Base-by-base conservation (phyloP, 2,797 vertebrate genomes). In the Yasuhikotakia modesta region DNA sequence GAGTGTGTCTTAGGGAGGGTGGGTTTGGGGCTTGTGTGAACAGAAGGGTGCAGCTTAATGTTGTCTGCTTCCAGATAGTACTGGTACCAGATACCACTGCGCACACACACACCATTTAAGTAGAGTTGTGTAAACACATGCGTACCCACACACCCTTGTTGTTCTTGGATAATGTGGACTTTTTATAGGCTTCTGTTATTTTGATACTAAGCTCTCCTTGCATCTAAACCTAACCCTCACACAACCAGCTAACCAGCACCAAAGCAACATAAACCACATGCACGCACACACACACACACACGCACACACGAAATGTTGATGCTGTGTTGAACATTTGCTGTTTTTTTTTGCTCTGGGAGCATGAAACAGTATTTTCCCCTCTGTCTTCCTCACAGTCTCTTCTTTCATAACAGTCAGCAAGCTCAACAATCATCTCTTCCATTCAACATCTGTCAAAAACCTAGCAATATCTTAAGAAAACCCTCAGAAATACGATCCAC, bases 311-410 rank as follows among this genome's bases (percentile, higher is more conserved):
- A n/a, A n/a, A n/a, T n/a, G n/a, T 53, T 67, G 17, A 66, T 55
- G 82, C 45, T 70, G 83, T 80, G 82, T 88, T 87, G 83, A 85
- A 87, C 79, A 86, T 88, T 79, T 82, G 82, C 67, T 77, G 63
- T n/a, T 63, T 81, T 57, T 60, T 21, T 30, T 69, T 24, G 30
- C 21, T 60, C 52, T 48, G 17, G n/a, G 7, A 1, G 10, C 39
- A 57, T 21, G 22, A 17, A 63, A 35, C 5, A n/a, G 5, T 55
- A 55, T 19, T 73, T 65, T 81, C 63, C 5, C 30, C 43, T 72
- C 39, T 13, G 7, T 63, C 45, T 22, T 57, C 55, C 21, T 24
- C 3, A 13, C 12, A 24, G 27, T 65, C n/a, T 17, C 16, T 53
- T 45, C 19, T 53, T 53, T 53, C n/a, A n/a, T 48, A 50, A 53